Conservation (phyloP, 1,140 invertebrate species). For the Ostrea denselamellosa region DNA sequence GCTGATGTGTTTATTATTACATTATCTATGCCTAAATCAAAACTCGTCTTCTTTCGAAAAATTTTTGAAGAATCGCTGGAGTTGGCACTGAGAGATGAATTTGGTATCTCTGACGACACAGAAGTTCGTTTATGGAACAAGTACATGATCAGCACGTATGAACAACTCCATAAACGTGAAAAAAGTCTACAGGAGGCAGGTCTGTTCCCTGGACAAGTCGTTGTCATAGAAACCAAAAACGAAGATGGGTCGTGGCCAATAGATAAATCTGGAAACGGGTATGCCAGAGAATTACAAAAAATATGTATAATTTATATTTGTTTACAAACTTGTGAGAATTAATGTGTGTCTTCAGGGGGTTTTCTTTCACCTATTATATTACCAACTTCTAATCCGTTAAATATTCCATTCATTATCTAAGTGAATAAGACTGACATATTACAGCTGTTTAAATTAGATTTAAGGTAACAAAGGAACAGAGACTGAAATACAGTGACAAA, state of each 20-base stretch:
- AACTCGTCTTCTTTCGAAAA: too few species aligned
- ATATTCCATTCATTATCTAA: too few species aligned
- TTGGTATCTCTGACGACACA: constrained; percentile 77
- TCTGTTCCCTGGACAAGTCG: constrained; percentile 78
- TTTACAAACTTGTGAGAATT: too few species aligned
- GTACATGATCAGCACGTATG: constrained; percentile 79
- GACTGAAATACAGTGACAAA: neutral
- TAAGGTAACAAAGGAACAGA: neutral
- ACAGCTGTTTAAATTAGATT: neutral
- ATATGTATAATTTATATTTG: too few species aligned
- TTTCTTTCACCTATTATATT: too few species aligned
- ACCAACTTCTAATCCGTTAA: too few species aligned
- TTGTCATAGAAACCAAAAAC: constrained; percentile 80
- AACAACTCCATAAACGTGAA: constrained; percentile 78
- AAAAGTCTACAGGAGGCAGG: constrained; percentile 79
- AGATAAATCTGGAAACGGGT: neutral
- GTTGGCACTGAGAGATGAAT: constrained; percentile 77
- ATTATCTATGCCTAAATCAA: too few species aligned
- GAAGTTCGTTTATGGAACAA: constrained; percentile 80
- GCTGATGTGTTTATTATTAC: neutral
- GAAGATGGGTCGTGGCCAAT: constrained; percentile 81
- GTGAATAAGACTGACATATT: too few species aligned
- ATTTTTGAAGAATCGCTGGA: constrained; percentile 75
- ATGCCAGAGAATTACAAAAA: neutral
- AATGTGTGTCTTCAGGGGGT: too few species aligned